phyloP scores from a whole-genome alignment of 2,888 invertebrate species.

The Pammene fasciana region DNA sequence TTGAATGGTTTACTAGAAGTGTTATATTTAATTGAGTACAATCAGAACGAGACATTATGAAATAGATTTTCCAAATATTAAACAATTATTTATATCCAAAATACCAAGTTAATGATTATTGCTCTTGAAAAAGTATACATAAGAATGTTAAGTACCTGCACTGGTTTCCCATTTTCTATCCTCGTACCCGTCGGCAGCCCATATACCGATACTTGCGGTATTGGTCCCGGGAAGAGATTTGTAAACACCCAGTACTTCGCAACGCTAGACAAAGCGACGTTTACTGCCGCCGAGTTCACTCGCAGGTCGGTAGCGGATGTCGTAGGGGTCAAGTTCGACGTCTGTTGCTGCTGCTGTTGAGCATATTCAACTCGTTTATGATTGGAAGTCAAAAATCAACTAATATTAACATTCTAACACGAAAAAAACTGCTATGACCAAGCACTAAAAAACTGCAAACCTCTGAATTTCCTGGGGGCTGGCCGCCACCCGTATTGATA shows the following conservation, averaged over 20 bases:
- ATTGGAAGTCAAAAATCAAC: conserved; percentile 66
- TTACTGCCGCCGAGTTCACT: conserved; percentile 86
- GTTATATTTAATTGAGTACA: neutral
- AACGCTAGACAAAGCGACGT: conserved; percentile 89
- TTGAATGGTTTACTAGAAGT: neutral
- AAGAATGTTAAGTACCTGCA: conserved; percentile 74
- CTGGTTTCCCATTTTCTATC: conserved; percentile 84
- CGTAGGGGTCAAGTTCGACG: conserved; percentile 72
- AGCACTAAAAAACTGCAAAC: conserved; percentile 64
- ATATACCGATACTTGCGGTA: conserved; percentile 89
- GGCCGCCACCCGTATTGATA: conserved; percentile 85
- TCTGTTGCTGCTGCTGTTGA: conserved; percentile 67
- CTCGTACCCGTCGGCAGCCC: conserved; percentile 85
- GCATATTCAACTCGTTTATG: conserved; percentile 68
- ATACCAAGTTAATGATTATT: neutral
- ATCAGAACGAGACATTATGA: neutral
- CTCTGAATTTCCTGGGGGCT: conserved; percentile 82
- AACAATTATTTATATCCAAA: neutral
- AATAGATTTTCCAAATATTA: neutral
- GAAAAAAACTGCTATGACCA: conserved; percentile 54
- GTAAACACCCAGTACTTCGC: conserved; percentile 94
- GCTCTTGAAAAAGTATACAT: neutral
- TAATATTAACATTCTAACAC: conserved; percentile 54
- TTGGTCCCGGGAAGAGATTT: conserved; percentile 89
- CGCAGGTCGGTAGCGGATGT: conserved; percentile 85